A percentile compares a stretch with the other conserved stretches of the same genome.
phyloP scores from a whole-genome alignment of 2,888 invertebrate genomes.

The Lymantria dispar region DNA sequence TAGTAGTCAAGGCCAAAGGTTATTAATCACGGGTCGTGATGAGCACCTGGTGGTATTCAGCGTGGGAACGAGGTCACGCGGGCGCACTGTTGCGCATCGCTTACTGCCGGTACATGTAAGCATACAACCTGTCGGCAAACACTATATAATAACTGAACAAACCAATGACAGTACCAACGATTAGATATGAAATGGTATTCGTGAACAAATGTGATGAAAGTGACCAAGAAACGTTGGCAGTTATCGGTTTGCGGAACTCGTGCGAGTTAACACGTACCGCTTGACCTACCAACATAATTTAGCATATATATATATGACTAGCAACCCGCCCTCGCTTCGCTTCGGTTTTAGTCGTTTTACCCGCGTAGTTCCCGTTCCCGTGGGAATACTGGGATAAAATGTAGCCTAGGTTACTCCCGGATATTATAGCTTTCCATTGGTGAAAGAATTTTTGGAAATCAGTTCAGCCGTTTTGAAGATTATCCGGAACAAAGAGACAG shows the following conservation, averaged over 20 bases:
- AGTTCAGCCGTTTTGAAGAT: no score
- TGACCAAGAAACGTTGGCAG: conserved; percentile 15
- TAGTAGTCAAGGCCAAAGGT: conserved; percentile 48
- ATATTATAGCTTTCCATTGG: no score
- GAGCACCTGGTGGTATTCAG: conserved; percentile 43
- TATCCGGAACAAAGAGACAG: no score
- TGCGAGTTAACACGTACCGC: conserved; percentile 20
- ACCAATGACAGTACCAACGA: conserved; percentile 6
- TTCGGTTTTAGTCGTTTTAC: no score
- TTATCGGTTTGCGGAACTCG: conserved; percentile 20
- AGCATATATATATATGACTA: conserved; percentile 10
- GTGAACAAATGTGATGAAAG: conserved; percentile 29
- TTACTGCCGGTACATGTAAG: conserved; percentile 45
- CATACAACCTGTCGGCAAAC: conserved; percentile 27
- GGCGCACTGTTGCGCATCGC: conserved; percentile 68
- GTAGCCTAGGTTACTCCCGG: no score
- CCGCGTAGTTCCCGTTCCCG: no score
- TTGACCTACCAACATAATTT: conserved; percentile 31
- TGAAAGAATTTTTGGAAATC: no score
- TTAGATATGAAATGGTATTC: conserved; percentile 14
- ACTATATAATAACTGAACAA: conserved; percentile 21
- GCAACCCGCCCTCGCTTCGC: no score
- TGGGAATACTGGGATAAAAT: no score
- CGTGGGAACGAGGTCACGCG: conserved; percentile 79
- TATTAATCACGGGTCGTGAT: conserved; percentile 50